Evolutionary conservation across 1,140 invertebrate genomes (phyloP).

Genomic region (Pectinophora gossypiella): DNA sequence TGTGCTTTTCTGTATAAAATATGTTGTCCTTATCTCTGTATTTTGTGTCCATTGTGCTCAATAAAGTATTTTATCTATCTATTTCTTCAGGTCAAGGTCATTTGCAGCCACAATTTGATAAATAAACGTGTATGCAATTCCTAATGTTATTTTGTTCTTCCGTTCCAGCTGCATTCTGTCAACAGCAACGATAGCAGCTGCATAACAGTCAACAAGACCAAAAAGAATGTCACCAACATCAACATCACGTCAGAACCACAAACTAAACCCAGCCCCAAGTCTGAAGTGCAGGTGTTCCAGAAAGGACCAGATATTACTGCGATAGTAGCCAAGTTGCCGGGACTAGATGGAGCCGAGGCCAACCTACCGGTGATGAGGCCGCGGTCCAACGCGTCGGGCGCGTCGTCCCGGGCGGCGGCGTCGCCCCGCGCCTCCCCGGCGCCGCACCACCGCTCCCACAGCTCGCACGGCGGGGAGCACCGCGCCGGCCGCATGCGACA

Average conservation of each 20-base stretch:
- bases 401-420: constrained; percentile 63
- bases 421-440: constrained; percentile 51
- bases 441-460: constrained; percentile 48
- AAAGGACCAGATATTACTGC: constrained; percentile 73
- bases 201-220: constrained; percentile 71
- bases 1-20: no score
- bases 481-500: constrained; percentile 61
- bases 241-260: constrained; percentile 73
- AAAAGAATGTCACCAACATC: constrained; percentile 78
- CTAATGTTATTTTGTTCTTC: constrained; percentile 6
- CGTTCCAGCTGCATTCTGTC: constrained; percentile 53
- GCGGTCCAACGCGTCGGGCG: constrained; percentile 75
- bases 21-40: no score
- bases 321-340: constrained; percentile 76
- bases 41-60: no score
- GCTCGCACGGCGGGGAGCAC: constrained; percentile 70
- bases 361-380: constrained; percentile 71
- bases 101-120: constrained; percentile 1
- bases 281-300: constrained; percentile 79
- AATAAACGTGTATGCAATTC: not conserved
- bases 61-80: no score
- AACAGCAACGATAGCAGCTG: constrained; percentile 62
- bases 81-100: no score
- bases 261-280: constrained; percentile 42
- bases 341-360: constrained; percentile 72